Evolutionary conservation across 2,888 invertebrate genomes (phyloP).

Genomic region (Schizotus pectinicornis): DNA sequence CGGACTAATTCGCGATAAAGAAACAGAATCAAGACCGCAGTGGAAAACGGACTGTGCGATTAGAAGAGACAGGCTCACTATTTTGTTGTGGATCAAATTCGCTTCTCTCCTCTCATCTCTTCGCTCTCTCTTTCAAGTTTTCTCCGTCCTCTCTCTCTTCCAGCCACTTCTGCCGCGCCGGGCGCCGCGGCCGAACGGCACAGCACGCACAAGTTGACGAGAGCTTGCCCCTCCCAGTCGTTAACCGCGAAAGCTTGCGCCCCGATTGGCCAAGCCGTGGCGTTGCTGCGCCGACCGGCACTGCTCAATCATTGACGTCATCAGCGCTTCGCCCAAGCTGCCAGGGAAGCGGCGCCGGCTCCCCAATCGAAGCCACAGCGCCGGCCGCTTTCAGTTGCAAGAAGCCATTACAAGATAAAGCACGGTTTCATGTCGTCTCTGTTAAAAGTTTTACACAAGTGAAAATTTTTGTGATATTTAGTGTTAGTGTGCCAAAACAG

Average conservation of each 20-base stretch:
- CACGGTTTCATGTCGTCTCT: conserved; percentile 54
- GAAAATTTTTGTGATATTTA: conserved; percentile 59
- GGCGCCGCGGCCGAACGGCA: conserved; percentile 36
- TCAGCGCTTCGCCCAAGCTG: conserved; percentile 35
- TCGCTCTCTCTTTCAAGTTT: conserved; percentile 60
- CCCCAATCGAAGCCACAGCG: conserved; percentile 37
- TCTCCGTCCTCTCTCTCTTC: conserved; percentile 60
- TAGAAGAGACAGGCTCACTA: conserved; percentile 60
- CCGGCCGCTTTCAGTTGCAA: conserved; percentile 56
- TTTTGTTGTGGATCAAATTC: conserved; percentile 63
- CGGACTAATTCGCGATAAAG: conserved; percentile 49
- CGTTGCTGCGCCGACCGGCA: conserved; percentile 40
- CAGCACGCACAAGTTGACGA: conserved; percentile 47
- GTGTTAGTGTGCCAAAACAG: conserved; percentile 60
- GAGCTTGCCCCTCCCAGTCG: conserved; percentile 49
- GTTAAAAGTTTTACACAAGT: conserved; percentile 53
- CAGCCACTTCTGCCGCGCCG: conserved; percentile 49
- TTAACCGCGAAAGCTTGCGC: conserved; percentile 48
- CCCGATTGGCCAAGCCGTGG: conserved; percentile 45
- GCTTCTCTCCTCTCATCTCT: conserved; percentile 60
- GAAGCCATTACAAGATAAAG: conserved; percentile 53
- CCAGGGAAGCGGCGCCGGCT: conserved; percentile 40
- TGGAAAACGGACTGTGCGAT: conserved; percentile 59
- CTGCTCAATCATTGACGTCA: conserved; percentile 51
- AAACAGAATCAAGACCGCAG: conserved; percentile 55